phyloP scores from a whole-genome alignment of 2,113 vertebrate genomes.

The Pimephales promelas region DNA sequence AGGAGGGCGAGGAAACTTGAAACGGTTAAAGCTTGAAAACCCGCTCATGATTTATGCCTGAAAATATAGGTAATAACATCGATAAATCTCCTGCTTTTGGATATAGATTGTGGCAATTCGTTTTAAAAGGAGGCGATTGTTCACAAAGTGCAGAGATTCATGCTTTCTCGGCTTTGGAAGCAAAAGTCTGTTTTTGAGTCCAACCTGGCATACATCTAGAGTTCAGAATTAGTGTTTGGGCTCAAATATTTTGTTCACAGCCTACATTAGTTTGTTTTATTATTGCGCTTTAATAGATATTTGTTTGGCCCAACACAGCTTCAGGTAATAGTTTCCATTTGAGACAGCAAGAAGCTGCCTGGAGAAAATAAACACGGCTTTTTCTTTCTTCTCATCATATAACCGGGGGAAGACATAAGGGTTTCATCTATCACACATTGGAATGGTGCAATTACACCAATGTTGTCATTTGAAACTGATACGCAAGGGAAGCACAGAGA shows the following conservation, averaged over 20 bases:
- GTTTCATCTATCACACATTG: constrained; percentile 50
- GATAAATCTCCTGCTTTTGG: constrained; percentile 58
- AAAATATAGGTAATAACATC: constrained; percentile 57
- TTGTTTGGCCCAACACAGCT: constrained; percentile 53
- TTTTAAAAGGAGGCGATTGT: constrained; percentile 53
- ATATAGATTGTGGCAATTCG: constrained; percentile 58
- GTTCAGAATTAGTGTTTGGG: constrained; percentile 45
- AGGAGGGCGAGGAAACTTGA: constrained; percentile 34
- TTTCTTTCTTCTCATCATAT: constrained; percentile 46
- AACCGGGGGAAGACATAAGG: constrained; percentile 42
- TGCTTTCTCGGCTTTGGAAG: constrained; percentile 24
- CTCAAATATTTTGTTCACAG: constrained; percentile 52
- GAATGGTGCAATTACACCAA: constrained; percentile 52
- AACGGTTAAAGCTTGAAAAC: constrained; percentile 36
- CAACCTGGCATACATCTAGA: constrained; percentile 31
- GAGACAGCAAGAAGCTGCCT: constrained; percentile 50
- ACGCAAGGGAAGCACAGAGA: constrained; percentile 48
- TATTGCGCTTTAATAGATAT: constrained; percentile 56
- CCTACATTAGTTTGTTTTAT: constrained; percentile 53
- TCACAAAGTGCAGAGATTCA: constrained; percentile 42
- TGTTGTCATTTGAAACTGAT: constrained; percentile 58
- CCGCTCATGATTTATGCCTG: constrained; percentile 55
- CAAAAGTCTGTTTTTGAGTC: constrained; percentile 32
- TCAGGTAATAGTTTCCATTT: constrained; percentile 58
- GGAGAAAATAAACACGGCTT: constrained; percentile 55